Base-by-base conservation (phyloP, 2,797 vertebrate species). In the Leptodactylus fallax region DNA sequence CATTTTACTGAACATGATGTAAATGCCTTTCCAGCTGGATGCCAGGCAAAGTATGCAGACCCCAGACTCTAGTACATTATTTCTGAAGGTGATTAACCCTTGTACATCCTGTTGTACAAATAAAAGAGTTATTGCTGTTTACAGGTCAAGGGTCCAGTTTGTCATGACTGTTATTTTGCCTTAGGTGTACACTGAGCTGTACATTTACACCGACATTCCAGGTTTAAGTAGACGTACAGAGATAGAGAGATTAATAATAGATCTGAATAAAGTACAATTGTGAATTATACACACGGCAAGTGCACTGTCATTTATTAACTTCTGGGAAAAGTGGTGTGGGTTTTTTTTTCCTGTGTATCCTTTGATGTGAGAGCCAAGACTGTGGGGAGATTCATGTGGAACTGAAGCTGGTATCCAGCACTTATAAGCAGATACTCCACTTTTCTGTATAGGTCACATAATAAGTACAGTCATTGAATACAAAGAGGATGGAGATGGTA, bases 361-460 rank as follows among this genome's bases (percentile, higher is more conserved):
- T 86, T 81, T 69, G 51, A 86, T 80, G 78, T 71, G 0, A 79
- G 53, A 45, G 85, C 77, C 85, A 86, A 72, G 27, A 60, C 78
- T 80, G 65, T 25, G 21, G 23, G 61, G 27, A 79, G 19, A 23
- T 72, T 58, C 63, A 80, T 36, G 27, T 72, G 63, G 25, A 71
- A 56, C 55, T 10, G 14, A 76, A 69, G 36, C 11, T 67, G 61
- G 56, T 78, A 85, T 2, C 16, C 49, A n/a, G 76, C 23, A 60
- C 56, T 56, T 60, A 84, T 61, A 60, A 45, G 67, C 25, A 83
- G 25, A 23, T 47, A 74, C 0, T 7, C 7, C 60, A 36, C 36
- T 8, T 13, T 67, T 4, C 27, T 85, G 53, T 76, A 61, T 47
- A 84, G 36, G 13, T 10, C 53, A 76, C 45, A 25, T 2, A 76